Base-by-base conservation (phyloP, 2,797 vertebrate species). In the Huso huso region DNA sequence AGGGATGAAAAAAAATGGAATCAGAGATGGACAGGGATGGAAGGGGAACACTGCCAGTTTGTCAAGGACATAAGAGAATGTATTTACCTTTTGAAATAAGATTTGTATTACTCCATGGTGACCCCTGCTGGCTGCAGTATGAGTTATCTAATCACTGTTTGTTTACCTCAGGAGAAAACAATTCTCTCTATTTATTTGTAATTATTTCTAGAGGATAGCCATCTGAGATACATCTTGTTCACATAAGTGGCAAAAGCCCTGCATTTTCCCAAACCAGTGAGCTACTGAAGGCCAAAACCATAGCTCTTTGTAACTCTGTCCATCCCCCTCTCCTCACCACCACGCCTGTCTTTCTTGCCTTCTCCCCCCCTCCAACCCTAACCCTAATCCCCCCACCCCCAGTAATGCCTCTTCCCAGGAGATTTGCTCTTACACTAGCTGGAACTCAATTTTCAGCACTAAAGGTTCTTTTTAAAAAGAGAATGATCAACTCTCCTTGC, bases 1-100 rank as follows among this genome's bases (percentile, higher is more conserved):
- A 75, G 75, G 81, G 83, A 86, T 85, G 48, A 18, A 13, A 53
- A 13, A 78, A 5, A 48, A 61, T 50, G 82, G 79, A 82, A 81
- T 77, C 77, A 51, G 55, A 66, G 62, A 37, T 48, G 9, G 59
- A 70, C 62, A 70, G 51, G 55, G 68, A 61, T 48, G 9, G 59
- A 70, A 64, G 66, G 68, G 74, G 65, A 70, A 69, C 77, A 68
- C 79, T 83, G 83, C 82, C 83, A 81, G 77, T 84, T 81, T 81
- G 77, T 75, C 82, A 86, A 88, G 87, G 87, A 83, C 85, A 82
- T 72, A 68, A 62, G 74, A 79, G 74, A 73, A 76, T 68, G 53
- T 10, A 4, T 10, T 58, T 10, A 6, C 13, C 55, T 58, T 6
- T 58, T 58, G 11, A n/a, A n/a, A n/a, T 58, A 10, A n/a, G 55